Conservation (phyloP, 2,113 vertebrate genomes). For the Mus spicilegus region DNA sequence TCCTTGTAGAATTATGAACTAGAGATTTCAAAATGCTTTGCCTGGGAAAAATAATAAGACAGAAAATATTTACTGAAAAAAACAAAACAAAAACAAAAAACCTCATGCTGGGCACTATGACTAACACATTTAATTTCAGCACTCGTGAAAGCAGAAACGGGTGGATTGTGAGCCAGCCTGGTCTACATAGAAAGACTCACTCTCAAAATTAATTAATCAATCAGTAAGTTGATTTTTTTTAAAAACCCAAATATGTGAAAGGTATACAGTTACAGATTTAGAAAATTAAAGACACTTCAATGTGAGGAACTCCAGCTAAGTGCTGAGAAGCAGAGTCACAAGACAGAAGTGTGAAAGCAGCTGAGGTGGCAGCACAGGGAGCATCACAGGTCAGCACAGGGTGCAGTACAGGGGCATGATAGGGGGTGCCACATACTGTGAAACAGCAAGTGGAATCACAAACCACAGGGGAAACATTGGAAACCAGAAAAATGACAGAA, state of each 20-base stretch:
- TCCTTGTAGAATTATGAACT: not conserved
- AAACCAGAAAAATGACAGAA: not conserved
- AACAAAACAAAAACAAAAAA: not conserved
- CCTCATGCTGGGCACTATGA: too few relatives aligned
- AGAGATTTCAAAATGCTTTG: constrained; percentile 4
- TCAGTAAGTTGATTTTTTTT: not conserved
- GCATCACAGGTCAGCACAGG: too few relatives aligned
- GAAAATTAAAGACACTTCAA: constrained; percentile 1
- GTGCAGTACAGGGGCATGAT: too few relatives aligned
- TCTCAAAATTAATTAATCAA: not conserved
- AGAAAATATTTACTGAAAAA: not conserved
- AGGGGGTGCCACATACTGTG: not conserved
- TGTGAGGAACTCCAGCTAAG: not conserved
- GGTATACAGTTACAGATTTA: not conserved
- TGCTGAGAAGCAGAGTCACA: not conserved
- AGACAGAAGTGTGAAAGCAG: not conserved
- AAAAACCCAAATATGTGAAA: not conserved
- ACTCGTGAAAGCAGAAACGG: not conserved
- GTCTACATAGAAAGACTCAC: not conserved
- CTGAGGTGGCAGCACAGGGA: not conserved
- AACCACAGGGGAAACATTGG: not conserved
- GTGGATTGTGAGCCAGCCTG: not conserved
- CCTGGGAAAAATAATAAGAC: not conserved
- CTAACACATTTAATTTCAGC: not conserved
- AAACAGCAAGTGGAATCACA: not conserved